Evolutionary conservation across 2,888 invertebrate species (phyloP).

Genomic region (Folsomia candida): DNA sequence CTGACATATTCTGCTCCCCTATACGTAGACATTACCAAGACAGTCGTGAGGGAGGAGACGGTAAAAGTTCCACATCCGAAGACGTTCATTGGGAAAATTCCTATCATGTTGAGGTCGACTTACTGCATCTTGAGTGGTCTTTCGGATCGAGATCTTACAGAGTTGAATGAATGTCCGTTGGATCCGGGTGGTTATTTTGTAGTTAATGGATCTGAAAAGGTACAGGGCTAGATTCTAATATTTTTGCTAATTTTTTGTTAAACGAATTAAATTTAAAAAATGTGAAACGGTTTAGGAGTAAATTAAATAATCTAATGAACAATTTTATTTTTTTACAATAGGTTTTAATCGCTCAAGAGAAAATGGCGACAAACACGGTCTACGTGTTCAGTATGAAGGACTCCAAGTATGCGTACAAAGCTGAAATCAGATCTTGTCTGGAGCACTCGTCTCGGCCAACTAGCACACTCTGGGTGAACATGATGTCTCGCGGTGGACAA

Average conservation of each 20-base stretch:
- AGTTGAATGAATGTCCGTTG: conserved; percentile 97
- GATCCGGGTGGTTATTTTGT: conserved; percentile 99
- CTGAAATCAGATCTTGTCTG: conserved; percentile 92
- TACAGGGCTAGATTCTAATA: conserved; percentile 47
- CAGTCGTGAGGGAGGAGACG: conserved; percentile 86
- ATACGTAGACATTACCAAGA: conserved; percentile 98
- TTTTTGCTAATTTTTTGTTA: not conserved
- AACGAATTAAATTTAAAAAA: too few relatives aligned
- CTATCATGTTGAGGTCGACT: conserved; percentile 97
- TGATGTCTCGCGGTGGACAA: conserved; percentile 99
- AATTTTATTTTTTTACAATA: conserved; percentile 47
- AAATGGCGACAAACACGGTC: conserved; percentile 99
- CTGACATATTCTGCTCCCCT: conserved; percentile 96
- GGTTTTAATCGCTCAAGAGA: conserved; percentile 97
- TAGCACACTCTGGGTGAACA: conserved; percentile 97
- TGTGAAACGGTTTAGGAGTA: not conserved
- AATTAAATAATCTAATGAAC: not conserved
- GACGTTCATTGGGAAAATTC: conserved; percentile 82
- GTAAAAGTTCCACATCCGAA: conserved; percentile 71
- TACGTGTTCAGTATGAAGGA: conserved; percentile 99
- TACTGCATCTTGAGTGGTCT: conserved; percentile 92
- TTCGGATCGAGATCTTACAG: conserved; percentile 97
- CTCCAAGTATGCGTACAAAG: conserved; percentile 97
- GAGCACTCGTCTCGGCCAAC: conserved; percentile 91
- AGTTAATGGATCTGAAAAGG: conserved; percentile 98